These are phyloP conservation scores for Pachycephus smyrnensis DNA, from an alignment of 2,888 invertebrate species.

Conservation along the genomic window DNA sequence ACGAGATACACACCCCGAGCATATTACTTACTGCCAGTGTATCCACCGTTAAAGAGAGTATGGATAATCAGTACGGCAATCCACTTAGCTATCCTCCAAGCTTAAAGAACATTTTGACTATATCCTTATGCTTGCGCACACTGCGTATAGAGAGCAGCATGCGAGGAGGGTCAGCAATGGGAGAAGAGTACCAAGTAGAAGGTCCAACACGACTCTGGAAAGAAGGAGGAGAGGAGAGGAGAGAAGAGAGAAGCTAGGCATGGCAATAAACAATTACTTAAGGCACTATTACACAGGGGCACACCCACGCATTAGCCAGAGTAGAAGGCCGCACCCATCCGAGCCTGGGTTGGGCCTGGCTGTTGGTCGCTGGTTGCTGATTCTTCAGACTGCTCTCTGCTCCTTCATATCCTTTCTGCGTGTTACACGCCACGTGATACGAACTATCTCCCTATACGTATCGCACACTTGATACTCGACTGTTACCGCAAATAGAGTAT, in stretches of 20 bases:
- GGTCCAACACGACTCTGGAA: neutral
- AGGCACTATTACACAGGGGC: constrained; percentile 61
- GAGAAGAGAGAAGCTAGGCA: constrained; percentile 42
- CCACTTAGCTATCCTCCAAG: neutral
- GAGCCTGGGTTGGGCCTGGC: constrained; percentile 47
- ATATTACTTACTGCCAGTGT: neutral
- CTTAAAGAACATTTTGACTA: neutral
- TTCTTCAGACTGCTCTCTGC: neutral
- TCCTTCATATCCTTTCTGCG: neutral
- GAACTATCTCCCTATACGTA: neutral
- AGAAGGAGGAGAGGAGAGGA: constrained; percentile 22
- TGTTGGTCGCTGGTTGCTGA: neutral
- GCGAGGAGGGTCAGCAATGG: neutral
- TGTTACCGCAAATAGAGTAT: neutral
- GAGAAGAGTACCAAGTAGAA: neutral
- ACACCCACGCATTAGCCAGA: constrained; percentile 64
- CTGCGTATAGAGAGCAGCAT: neutral
- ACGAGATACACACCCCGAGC: neutral
- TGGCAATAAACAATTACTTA: constrained; percentile 65
- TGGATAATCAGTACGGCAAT: neutral
- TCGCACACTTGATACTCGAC: neutral
- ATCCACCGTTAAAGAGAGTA: neutral
- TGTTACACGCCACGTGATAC: neutral
- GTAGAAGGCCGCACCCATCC: constrained; percentile 62
- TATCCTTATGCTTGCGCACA: neutral